Conservation (phyloP, 92 coral and sea anemone species). For the Paragorgia papillata region DNA sequence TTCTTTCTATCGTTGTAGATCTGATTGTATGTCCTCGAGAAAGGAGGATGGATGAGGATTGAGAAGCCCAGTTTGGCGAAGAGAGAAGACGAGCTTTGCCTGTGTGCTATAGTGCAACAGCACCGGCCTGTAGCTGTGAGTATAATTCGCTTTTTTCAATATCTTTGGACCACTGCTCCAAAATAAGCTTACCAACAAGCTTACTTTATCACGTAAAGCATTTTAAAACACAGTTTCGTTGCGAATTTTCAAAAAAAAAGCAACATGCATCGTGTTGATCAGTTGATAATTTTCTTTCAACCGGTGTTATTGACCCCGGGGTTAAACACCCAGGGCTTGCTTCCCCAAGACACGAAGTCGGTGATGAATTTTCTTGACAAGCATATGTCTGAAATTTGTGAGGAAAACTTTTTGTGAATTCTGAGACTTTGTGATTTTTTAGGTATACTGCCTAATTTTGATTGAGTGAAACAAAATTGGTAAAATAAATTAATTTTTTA, state of each 20-base stretch:
- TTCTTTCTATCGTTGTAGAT: too few species aligned
- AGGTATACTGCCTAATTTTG: background rate
- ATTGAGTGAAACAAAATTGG: background rate
- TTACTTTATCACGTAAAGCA: too few species aligned
- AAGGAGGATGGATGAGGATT: slow-evolving; percentile 24
- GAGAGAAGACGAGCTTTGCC: too few species aligned
- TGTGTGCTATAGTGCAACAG: too few species aligned
- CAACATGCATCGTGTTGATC: too few species aligned
- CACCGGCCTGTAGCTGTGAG: too few species aligned
- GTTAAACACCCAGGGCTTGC: background rate
- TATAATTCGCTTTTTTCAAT: background rate
- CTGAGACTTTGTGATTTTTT: slow-evolving; percentile 60
- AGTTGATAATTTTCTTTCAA: too few species aligned
- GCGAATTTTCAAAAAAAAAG: too few species aligned
- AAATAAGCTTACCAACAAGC: background rate
- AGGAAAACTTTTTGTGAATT: slow-evolving; percentile 63
- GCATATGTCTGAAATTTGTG: slow-evolving; percentile 79
- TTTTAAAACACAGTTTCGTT: too few species aligned
- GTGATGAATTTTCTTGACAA: slow-evolving; percentile 73
- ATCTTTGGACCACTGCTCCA: background rate
- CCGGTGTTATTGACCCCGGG: background rate
- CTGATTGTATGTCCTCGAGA: too few species aligned
- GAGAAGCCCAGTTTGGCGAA: too few species aligned
- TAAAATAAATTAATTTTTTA: background rate
- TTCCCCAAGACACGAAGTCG: slow-evolving; percentile 28